Evolutionary conservation across 37 sponge, comb jelly and placozoan genomes (phyloP), one percentile per base, ranked within the genome.

Genomic region (Halichondria panicea): DNA sequence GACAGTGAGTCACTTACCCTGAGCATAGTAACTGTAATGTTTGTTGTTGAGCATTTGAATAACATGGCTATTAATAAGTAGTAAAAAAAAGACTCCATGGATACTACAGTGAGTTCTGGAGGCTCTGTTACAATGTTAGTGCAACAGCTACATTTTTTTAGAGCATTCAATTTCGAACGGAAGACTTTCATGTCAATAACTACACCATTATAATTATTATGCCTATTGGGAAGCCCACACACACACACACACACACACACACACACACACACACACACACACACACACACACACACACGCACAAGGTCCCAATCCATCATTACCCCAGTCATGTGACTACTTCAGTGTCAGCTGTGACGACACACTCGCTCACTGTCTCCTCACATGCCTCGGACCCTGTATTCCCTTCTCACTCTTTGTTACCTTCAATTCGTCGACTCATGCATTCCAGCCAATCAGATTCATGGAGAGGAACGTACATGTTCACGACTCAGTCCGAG

Each of bases 311-410:
- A 82, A 70, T 64, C 77, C 71, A 21, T 36, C 68, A 38, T 50
- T 89, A 18, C 48, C 74, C 12, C 48, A 34, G 12, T 24, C 3
- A 34, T 81, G 87, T 52, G 63, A 71, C n/a, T 86, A 85, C 62
- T 91, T 81, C 37, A 11, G 9, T 65, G 83, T 59, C 13, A 36
- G 44, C 36, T 91, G 91, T 65, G 43, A 58, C n/a, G 33, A 55
- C 22, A 36, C 13, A 19, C 70, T 82, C 19, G 36, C 34, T 5
- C 82, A 81, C 57, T 91, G 91, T 72, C 43, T 86, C 39, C 48
- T 91, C 27, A 33, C 64, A 13, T 91, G 91, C 68, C 25, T 34
- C 31, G 91, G 91, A 43, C 91, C 91, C 3, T 24, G 57, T 54
- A n/a, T 91, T 1, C 91, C 91, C 0, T 91, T 62, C 70, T 75